Evolutionary conservation across 2,888 invertebrate species (phyloP), one percentile per base, ranked within the genome.

Genomic region (Cancer borealis): DNA sequence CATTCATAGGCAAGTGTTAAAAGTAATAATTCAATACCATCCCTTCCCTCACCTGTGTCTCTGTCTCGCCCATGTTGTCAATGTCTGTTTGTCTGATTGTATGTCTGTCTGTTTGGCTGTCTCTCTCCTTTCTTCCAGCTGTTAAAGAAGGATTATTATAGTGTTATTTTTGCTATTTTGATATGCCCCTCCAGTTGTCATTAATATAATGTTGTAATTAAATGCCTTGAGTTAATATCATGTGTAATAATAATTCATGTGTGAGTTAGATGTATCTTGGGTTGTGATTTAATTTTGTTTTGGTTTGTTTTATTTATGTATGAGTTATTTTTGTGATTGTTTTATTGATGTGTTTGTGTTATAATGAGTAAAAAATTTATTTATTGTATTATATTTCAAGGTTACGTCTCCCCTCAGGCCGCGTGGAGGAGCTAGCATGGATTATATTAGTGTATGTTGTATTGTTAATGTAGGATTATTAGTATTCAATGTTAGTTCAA

Each of bases 11-110:
- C 26, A 4, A 26, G n/a, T 17, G 49, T 26, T 14, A 66, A 6
- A 21, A 21, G 73, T 8, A 5, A n/a, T 12, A 45, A 10, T 45
- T 88, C 21, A 21, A 47, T 8, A 92, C 49, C 26, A 90, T 30
- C 6, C 39, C n/a, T 46, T 14, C 5, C 49, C 92, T 47, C 47
- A 94, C 94, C 94, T 94, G 92, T 6, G 92, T 90, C 90, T 94
- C 94, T 6, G 92, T 90, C 90, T 94, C 94, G 91, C 94, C 94
- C 94, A 94, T 94, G 94, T 94, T 94, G 91, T 92, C 92, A 94
- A 79, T 60, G 91, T 46, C 46, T 39, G 84, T 84, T 39, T 46
- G 91, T 47, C n/a, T 39, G 84, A 39, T 8, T 5, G 84, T 84
- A 14, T 84, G 84, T 84, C 84, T 26, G 79, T 26, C 39, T 84